Evolutionary conservation across 2,113 vertebrate genomes (phyloP).

Genomic region (Polypterus senegalus): DNA sequence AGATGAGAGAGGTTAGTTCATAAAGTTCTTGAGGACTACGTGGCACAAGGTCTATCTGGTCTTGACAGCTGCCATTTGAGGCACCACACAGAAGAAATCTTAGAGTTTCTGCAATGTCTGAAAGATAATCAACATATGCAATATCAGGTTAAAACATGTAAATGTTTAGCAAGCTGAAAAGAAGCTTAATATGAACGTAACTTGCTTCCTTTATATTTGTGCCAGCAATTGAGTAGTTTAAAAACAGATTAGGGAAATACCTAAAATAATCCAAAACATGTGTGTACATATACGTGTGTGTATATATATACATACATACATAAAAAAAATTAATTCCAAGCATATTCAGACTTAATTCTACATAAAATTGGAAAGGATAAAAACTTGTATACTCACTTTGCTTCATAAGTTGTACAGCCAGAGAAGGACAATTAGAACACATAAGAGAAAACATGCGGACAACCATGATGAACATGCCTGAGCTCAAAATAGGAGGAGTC

Average conservation of each 20-base stretch:
- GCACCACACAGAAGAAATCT: conserved; percentile 92
- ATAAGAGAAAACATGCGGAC: conserved; percentile 98
- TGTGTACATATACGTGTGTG: no score
- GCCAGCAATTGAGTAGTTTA: no score
- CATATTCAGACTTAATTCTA: no score
- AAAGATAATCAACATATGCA: conserved; percentile 23
- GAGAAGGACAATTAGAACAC: conserved; percentile 92
- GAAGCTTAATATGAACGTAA: no score
- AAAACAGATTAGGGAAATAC: no score
- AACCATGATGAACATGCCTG: conserved; percentile 99
- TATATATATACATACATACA: no score
- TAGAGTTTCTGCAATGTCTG: conserved; percentile 96
- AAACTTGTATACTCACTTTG: conserved; percentile 94
- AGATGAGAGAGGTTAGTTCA: conserved; percentile 95
- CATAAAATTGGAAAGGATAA: no score
- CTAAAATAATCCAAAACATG: no score
- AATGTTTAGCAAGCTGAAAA: no score
- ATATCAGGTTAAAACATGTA: no score
- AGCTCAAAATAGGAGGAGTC: conserved; percentile 91
- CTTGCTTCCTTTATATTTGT: no score
- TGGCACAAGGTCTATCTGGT: conserved; percentile 94
- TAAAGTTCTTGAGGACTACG: conserved; percentile 95
- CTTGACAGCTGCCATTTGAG: conserved; percentile 92
- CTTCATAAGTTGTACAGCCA: conserved; percentile 97
- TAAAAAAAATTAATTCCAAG: no score